phyloP scores from a whole-genome alignment of 2,888 invertebrate species.

The Eulithis testata region DNA sequence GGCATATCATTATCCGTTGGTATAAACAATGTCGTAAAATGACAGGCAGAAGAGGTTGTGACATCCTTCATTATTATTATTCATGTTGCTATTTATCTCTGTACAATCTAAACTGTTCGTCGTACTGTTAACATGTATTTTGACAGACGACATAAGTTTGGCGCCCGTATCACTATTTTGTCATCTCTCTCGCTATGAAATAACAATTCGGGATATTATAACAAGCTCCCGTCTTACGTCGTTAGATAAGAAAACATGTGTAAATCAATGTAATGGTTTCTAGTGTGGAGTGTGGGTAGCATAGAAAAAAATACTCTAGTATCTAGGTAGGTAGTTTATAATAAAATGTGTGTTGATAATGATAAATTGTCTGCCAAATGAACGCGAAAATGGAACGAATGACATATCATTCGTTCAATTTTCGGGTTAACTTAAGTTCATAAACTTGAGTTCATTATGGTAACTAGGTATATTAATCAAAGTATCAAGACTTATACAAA shows the following conservation, averaged over 20 bases:
- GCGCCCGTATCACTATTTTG: constrained; percentile 70
- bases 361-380: neutral
- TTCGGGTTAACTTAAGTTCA: too few relatives aligned
- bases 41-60: constrained; percentile 76
- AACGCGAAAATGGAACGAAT: too few relatives aligned
- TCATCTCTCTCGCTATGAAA: constrained; percentile 74
- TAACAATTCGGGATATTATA: constrained; percentile 78
- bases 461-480: too few relatives aligned
- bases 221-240: constrained; percentile 83
- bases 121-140: constrained; percentile 82
- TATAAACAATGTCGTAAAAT: constrained; percentile 80
- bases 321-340: constrained; percentile 7
- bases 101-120: constrained; percentile 47
- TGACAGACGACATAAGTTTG: constrained; percentile 84
- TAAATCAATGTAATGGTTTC: constrained; percentile 72
- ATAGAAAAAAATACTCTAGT: too few relatives aligned
- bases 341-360: too few relatives aligned
- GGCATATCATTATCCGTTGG: constrained; percentile 75
- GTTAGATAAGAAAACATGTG: constrained; percentile 64
- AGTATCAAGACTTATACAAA: too few relatives aligned
- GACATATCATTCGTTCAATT: too few relatives aligned
- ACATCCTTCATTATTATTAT: constrained; percentile 55
- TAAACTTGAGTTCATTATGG: too few relatives aligned
- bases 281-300: constrained; percentile 35
- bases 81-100: constrained; percentile 35